These are phyloP conservation scores for Drosophila diplacantha DNA, from an alignment of 2,888 invertebrate genomes.

Conservation along the genomic window DNA sequence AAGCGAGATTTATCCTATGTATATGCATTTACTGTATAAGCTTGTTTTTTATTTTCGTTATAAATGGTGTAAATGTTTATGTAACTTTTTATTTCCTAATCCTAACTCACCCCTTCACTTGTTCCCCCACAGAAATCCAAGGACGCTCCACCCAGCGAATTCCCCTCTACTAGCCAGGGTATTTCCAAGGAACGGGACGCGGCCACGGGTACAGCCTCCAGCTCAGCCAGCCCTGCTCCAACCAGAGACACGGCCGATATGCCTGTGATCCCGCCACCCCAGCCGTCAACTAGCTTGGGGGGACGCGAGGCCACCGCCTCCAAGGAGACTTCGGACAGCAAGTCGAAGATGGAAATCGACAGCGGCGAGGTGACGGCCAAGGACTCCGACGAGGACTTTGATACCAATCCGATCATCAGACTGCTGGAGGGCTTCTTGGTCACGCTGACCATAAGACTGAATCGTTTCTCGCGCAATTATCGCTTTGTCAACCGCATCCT, in stretches of 20 bases:
- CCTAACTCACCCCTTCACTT: background rate
- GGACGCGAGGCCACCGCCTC: slow-evolving; percentile 51
- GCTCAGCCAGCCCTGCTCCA: slow-evolving; percentile 43
- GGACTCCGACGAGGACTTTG: slow-evolving; percentile 72
- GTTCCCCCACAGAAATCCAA: slow-evolving; percentile 60
- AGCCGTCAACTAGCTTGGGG: slow-evolving; percentile 31
- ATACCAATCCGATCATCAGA: slow-evolving; percentile 73
- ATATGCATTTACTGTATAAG: slow-evolving; percentile 29
- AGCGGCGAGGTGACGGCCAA: slow-evolving; percentile 73
- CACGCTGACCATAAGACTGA: slow-evolving; percentile 88
- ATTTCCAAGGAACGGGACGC: slow-evolving; percentile 67
- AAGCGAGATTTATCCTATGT: slow-evolving; percentile 20
- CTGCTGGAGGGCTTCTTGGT: slow-evolving; percentile 80
- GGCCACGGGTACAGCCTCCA: too few species aligned
- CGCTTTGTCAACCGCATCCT: slow-evolving; percentile 94
- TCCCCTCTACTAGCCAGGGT: slow-evolving; percentile 66
- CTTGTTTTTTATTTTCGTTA: slow-evolving; percentile 49
- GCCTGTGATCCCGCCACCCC: slow-evolving; percentile 46
- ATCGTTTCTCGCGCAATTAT: slow-evolving; percentile 93
- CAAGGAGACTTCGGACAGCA: slow-evolving; percentile 64
- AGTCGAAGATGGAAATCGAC: slow-evolving; percentile 68
- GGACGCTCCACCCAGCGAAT: slow-evolving; percentile 66
- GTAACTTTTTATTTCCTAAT: background rate
- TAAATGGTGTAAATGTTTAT: slow-evolving; percentile 48
- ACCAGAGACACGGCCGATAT: slow-evolving; percentile 51